Percentiles rank a stretch among this genome's conserved stretches.
Evolutionary conservation across 2,797 vertebrate species (phyloP).

Genomic region (Falco cherrug): DNA sequence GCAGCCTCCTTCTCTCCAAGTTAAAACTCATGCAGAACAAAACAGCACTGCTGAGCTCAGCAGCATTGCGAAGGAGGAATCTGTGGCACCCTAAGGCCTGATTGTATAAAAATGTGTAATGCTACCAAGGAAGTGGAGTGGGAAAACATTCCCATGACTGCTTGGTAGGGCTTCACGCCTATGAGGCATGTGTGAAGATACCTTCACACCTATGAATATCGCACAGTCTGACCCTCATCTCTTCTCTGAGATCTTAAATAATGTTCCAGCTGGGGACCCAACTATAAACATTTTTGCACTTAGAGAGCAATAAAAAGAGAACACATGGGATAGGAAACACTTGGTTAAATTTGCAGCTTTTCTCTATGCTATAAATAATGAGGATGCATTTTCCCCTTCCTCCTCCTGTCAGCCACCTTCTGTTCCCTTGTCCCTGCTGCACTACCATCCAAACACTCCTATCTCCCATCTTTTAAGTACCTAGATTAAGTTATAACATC

Average conservation of each 20-base stretch:
- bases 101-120: slow-evolving; percentile 35
- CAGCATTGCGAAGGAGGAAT: neutral
- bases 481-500: neutral
- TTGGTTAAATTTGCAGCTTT: slow-evolving; percentile 38
- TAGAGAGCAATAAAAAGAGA: slow-evolving; percentile 23
- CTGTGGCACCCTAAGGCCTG: slow-evolving; percentile 24
- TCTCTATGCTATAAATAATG: neutral
- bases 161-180: neutral
- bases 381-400: neutral
- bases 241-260: slow-evolving; percentile 25
- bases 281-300: slow-evolving; percentile 38
- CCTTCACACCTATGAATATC: slow-evolving; percentile 8
- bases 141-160: slow-evolving; percentile 2
- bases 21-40: slow-evolving; percentile 18
- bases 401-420: slow-evolving; percentile 26
- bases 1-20: neutral
- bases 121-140: neutral
- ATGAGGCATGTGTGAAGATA: neutral
- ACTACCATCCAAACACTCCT: neutral
- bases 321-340: slow-evolving; percentile 6
- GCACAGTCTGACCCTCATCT: neutral
- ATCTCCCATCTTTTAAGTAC: neutral
- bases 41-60: slow-evolving; percentile 38
- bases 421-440: neutral
- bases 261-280: slow-evolving; percentile 27